phyloP scores from a whole-genome alignment of 2,797 vertebrate species.

The Acipenser oxyrinchus region DNA sequence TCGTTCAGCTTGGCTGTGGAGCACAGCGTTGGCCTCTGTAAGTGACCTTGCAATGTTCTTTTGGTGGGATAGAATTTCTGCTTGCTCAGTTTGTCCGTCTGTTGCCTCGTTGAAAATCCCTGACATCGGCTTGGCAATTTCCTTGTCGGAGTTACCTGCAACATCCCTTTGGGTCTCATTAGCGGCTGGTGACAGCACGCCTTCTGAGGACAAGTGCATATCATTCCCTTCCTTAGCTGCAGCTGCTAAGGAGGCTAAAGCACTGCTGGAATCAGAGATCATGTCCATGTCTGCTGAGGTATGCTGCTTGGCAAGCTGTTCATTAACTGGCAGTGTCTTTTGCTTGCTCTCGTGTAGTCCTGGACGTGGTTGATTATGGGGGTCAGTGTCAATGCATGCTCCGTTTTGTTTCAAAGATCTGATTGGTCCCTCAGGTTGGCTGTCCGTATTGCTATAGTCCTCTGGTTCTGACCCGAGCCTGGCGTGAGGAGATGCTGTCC shows the following conservation, averaged over 20 bases:
- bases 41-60: constrained; percentile 13
- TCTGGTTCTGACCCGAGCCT: neutral
- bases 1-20: neutral
- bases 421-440: neutral
- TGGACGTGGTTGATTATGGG: constrained; percentile 5
- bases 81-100: constrained; percentile 4
- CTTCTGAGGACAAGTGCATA: neutral
- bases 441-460: neutral
- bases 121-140: neutral
- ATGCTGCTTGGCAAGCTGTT: constrained; percentile 9
- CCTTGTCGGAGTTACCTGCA: neutral
- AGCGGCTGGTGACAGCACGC: neutral
- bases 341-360: constrained; percentile 7
- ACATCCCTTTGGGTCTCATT: constrained; percentile 1
- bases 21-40: constrained; percentile 2
- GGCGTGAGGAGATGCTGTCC: constrained; percentile 1
- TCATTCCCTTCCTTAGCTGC: constrained; percentile 9
- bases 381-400: neutral
- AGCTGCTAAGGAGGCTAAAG: neutral
- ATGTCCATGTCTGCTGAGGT: neutral
- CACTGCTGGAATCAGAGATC: constrained; percentile 11
- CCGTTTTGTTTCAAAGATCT: constrained; percentile 1
- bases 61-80: constrained; percentile 13
- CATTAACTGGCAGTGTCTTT: constrained; percentile 24
- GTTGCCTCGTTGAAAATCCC: neutral